These are phyloP conservation scores for Phoenoteleia sp. DNA, from an alignment of 2,888 invertebrate genomes.

Conservation along the genomic window DNA sequence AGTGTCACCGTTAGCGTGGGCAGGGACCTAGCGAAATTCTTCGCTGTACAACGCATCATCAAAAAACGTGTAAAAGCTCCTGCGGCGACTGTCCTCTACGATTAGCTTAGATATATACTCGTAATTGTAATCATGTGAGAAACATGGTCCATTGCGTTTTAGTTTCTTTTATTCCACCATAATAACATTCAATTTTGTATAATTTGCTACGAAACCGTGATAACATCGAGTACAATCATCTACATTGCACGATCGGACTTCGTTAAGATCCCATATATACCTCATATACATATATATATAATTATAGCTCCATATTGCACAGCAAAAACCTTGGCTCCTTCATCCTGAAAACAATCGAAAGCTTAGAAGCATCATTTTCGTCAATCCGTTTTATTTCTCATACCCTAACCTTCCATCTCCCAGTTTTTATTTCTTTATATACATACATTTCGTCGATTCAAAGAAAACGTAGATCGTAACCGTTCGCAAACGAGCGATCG, in stretches of 20 bases:
- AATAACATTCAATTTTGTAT: constrained; percentile 64
- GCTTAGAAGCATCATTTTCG: constrained; percentile 27
- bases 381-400: background rate
- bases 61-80: constrained; percentile 55
- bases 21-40: constrained; percentile 16
- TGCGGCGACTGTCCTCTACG: constrained; percentile 35
- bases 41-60: constrained; percentile 34
- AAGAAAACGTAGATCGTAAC: background rate
- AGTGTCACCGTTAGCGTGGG: background rate
- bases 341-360: constrained; percentile 1
- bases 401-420: no score
- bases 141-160: constrained; percentile 83
- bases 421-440: no score
- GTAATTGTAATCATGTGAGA: constrained; percentile 78
- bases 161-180: constrained; percentile 27
- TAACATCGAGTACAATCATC: constrained; percentile 43
- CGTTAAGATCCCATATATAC: constrained; percentile 46
- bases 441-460: background rate
- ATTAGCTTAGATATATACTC: constrained; percentile 41
- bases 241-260: constrained; percentile 69
- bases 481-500: background rate
- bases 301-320: constrained; percentile 45
- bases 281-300: constrained; percentile 47
- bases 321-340: constrained; percentile 13
- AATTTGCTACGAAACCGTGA: constrained; percentile 55